These are phyloP conservation scores for Telmatochromis sp. DNA, from an alignment of 2,113 vertebrate species.

Conservation along the genomic window DNA sequence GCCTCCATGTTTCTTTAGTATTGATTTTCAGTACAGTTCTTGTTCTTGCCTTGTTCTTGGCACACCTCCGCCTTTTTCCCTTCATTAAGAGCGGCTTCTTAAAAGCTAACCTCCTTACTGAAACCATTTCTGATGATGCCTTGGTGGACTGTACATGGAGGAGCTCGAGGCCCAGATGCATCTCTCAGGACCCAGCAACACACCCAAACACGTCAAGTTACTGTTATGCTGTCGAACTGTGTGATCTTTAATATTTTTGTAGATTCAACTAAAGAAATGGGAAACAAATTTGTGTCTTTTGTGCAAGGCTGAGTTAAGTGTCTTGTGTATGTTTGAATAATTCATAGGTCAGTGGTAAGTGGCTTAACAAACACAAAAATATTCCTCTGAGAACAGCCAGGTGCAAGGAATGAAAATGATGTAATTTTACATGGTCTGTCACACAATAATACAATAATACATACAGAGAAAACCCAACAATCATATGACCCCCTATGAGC, in stretches of 20 bases:
- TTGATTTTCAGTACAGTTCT: neutral
- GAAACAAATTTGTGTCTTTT: fast-evolving
- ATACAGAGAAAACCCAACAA: neutral
- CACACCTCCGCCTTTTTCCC: fast-evolving
- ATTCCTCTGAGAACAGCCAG: neutral
- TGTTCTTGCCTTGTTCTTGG: neutral
- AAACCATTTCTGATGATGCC: neutral
- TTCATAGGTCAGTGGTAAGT: neutral
- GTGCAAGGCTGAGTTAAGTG: neutral
- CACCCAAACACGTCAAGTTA: neutral
- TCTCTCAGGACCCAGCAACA: neutral
- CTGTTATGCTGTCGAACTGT: fast-evolving
- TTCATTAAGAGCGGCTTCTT: neutral
- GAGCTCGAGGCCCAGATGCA: neutral
- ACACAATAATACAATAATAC: fast-evolving
- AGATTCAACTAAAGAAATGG: neutral
- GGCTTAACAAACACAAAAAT: neutral
- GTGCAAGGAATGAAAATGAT: neutral
- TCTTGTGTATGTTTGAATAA: neutral
- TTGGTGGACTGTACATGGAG: neutral
- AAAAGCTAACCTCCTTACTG: neutral
- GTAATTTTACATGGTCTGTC: neutral
- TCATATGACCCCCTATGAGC: neutral
- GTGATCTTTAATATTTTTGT: neutral
- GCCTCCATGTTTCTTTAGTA: neutral